These are phyloP conservation scores for Drosophila yakuba DNA, from an alignment of 1,140 invertebrate species.

Conservation along the genomic window DNA sequence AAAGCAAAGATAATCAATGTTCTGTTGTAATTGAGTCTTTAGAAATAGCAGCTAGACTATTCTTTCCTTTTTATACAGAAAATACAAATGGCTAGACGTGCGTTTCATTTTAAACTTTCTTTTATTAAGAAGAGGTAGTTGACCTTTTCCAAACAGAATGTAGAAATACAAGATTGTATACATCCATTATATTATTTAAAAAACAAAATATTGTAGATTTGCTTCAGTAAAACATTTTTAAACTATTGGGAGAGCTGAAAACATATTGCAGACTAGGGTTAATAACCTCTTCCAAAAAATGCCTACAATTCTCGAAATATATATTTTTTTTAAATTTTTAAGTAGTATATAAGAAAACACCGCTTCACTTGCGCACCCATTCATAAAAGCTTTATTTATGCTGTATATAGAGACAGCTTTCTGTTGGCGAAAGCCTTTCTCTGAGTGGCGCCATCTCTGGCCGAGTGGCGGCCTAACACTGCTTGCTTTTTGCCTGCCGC, in stretches of 20 bases:
- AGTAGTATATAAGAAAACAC: neutral
- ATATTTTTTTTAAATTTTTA: too few relatives aligned
- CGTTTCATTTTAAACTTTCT: too few relatives aligned
- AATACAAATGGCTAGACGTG: neutral
- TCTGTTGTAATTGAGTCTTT: neutral
- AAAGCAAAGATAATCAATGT: neutral
- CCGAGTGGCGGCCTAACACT: neutral
- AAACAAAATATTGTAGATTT: too few relatives aligned
- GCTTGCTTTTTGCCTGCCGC: constrained; percentile 34
- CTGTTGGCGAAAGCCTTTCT: constrained; percentile 36
- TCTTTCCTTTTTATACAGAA: neutral
- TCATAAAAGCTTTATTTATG: constrained; percentile 60
- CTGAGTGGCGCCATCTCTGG: constrained; percentile 52
- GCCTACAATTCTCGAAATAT: too few relatives aligned
- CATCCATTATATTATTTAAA: too few relatives aligned
- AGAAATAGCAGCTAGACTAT: neutral
- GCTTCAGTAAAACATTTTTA: too few relatives aligned
- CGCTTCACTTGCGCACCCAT: constrained; percentile 26
- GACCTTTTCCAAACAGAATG: too few relatives aligned
- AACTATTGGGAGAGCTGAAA: too few relatives aligned
- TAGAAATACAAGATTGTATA: too few relatives aligned
- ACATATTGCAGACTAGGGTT: too few relatives aligned
- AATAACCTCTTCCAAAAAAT: too few relatives aligned
- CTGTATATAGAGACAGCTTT: constrained; percentile 22
- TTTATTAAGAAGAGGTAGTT: too few relatives aligned